Conservation (phyloP, 1,140 invertebrate species). For the Anastrepha obliqua region DNA sequence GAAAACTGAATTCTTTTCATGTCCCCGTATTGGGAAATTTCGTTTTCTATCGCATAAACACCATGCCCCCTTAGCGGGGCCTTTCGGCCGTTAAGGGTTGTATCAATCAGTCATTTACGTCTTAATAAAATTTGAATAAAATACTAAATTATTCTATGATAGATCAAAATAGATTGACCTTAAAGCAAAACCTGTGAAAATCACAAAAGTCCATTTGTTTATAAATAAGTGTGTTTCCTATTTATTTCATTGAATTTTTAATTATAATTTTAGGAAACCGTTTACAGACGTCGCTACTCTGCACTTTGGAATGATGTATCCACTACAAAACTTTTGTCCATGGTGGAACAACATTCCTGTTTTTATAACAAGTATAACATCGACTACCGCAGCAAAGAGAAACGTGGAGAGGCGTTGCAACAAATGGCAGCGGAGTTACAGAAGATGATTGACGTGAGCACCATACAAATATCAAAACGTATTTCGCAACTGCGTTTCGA, state of each 20-base stretch:
- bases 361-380: conserved; percentile 70
- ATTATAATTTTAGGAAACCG: conserved; percentile 63
- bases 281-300: conserved; percentile 68
- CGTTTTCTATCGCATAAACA: too few relatives aligned
- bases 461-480: conserved; percentile 71
- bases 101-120: too few relatives aligned
- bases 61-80: too few relatives aligned
- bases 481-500: conserved; percentile 71
- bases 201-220: too few relatives aligned
- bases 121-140: too few relatives aligned
- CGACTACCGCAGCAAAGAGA: conserved; percentile 71
- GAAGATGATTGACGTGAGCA: conserved; percentile 67
- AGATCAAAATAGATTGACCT: too few relatives aligned
- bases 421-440: conserved; percentile 69
- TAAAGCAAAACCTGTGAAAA: too few relatives aligned
- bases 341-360: conserved; percentile 69
- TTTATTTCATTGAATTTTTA: not conserved
- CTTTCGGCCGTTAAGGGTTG: too few relatives aligned
- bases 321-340: conserved; percentile 65
- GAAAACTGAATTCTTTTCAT: too few relatives aligned
- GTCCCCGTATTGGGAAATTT: too few relatives aligned
- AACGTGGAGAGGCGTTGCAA: conserved; percentile 69
- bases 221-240: not conserved
- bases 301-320: conserved; percentile 72
- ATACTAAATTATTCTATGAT: too few relatives aligned